Evolutionary conservation across 2,113 vertebrate species (phyloP).

Genomic region (Nothoprocta pentlandii): DNA sequence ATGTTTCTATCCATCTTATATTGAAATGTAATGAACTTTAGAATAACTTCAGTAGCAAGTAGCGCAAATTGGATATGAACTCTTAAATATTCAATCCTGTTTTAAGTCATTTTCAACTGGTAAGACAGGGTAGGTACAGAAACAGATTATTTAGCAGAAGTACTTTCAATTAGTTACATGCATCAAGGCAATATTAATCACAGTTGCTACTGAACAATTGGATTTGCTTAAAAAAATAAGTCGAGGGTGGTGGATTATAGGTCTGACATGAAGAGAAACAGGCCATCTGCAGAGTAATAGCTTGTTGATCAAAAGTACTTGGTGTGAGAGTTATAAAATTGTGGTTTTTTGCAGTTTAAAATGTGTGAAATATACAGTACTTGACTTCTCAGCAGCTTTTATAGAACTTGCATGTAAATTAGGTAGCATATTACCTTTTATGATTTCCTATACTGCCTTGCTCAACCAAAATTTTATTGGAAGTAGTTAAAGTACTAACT

Average conservation of each 20-base stretch:
- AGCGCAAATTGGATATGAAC: not conserved
- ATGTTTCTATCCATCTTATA: not conserved
- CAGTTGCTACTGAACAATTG: not conserved
- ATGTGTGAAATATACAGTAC: not conserved
- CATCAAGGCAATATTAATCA: not conserved
- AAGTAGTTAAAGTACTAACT: not conserved
- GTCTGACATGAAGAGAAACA: not conserved
- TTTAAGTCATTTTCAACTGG: not conserved
- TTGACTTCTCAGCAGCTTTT: conserved; percentile 12
- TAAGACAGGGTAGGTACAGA: not conserved
- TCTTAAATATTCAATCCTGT: not conserved
- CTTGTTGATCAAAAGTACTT: conserved; percentile 26
- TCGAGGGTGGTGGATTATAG: not conserved
- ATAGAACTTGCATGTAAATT: conserved; percentile 23
- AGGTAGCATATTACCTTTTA: not conserved
- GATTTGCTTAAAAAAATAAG: not conserved
- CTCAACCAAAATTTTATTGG: conserved; percentile 27
- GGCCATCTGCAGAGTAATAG: not conserved
- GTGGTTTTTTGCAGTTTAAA: not conserved
- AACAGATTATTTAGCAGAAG: not conserved
- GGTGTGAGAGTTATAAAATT: not conserved
- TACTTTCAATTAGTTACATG: not conserved
- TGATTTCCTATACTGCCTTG: not conserved
- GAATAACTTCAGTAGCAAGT: not conserved
- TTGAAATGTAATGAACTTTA: not conserved